Evolutionary conservation across 2,888 invertebrate genomes (phyloP).

Genomic region (Neria commutata): DNA sequence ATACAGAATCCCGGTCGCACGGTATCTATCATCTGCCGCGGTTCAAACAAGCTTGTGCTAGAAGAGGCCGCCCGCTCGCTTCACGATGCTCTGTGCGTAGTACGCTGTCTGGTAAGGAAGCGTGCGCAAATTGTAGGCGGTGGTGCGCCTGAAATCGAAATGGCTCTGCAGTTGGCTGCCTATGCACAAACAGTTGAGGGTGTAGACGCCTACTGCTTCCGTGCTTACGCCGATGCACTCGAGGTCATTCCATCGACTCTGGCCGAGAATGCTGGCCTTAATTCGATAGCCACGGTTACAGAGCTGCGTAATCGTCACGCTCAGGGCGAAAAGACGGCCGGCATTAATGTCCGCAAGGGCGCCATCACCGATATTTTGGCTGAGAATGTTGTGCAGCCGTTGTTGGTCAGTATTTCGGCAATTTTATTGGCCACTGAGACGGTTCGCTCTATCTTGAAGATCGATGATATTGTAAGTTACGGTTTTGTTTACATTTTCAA

Average conservation of each 20-base stretch:
- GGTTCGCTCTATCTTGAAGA: constrained; percentile 96
- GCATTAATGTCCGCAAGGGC: constrained; percentile 96
- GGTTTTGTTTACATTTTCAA: neutral
- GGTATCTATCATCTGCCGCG: constrained; percentile 88
- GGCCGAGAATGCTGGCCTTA: constrained; percentile 87
- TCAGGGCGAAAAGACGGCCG: constrained; percentile 81
- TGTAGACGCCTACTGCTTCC: constrained; percentile 93
- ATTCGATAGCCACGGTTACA: constrained; percentile 94
- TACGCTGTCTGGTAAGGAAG: constrained; percentile 95
- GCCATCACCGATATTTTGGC: constrained; percentile 95
- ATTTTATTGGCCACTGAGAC: constrained; percentile 95
- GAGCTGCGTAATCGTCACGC: constrained; percentile 95
- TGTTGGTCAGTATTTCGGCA: constrained; percentile 92
- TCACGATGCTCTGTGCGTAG: constrained; percentile 89
- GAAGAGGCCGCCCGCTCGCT: constrained; percentile 91
- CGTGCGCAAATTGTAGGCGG: constrained; percentile 93
- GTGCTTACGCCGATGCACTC: constrained; percentile 93
- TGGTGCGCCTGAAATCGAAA: constrained; percentile 96
- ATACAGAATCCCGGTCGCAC: constrained; percentile 88
- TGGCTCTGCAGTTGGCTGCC: constrained; percentile 82
- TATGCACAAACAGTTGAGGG: constrained; percentile 85
- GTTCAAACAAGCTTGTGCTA: constrained; percentile 83
- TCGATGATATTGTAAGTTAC: constrained; percentile 90
- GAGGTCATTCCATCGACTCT: constrained; percentile 92
- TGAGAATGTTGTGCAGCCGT: constrained; percentile 96